Evolutionary conservation across 2,113 vertebrate genomes (phyloP), one percentile per base, ranked within the genome.

Genomic region (Grantiella picta): DNA sequence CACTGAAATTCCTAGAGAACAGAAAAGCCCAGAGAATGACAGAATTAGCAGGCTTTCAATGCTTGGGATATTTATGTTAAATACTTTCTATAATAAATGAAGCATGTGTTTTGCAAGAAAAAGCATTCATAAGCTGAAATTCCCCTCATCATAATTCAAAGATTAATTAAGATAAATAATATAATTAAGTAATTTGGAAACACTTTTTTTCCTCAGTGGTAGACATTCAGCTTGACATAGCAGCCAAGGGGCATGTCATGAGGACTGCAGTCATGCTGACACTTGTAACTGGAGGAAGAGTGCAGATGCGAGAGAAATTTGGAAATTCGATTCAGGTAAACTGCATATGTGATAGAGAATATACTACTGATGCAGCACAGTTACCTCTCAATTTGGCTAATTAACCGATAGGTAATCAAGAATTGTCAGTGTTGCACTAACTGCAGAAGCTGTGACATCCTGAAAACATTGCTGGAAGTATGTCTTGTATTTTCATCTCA

Each of bases 141-240:
- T 59, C 40, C 9, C 40, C 27, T 10, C 23, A 22, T 64, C 31
- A 65, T 79, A 91, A 64, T 71, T 78, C 42, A 72, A 86, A 81
- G 66, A 89, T 86, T 78, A 90, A 92, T 82, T 57, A 83, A 77
- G 64, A 81, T 94, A 72, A 94, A 63, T 69, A 82, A 79, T 92
- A 49, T 50, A 76, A 72, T 89, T 76, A 68, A 69, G 60, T 68
- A 52, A 63, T 90, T 90, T 68, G 24, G 64, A 90, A 93, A 75
- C 47, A 21, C 29, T 87, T 50, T 17, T 53, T 50, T 85, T 7
- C 29, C 23, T 33, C 42, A 54, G 54, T 71, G 81, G 44, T 4
- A 91, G 80, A 40, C 57, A 71, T 44, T 82, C 52, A 56, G 49
- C 44, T 86, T 86, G 73, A 80, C 54, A 17, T 11, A 8, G 18